These are phyloP conservation scores for Misgurnus anguillicaudatus DNA, from an alignment of 2,113 vertebrate species.

Conservation along the genomic window DNA sequence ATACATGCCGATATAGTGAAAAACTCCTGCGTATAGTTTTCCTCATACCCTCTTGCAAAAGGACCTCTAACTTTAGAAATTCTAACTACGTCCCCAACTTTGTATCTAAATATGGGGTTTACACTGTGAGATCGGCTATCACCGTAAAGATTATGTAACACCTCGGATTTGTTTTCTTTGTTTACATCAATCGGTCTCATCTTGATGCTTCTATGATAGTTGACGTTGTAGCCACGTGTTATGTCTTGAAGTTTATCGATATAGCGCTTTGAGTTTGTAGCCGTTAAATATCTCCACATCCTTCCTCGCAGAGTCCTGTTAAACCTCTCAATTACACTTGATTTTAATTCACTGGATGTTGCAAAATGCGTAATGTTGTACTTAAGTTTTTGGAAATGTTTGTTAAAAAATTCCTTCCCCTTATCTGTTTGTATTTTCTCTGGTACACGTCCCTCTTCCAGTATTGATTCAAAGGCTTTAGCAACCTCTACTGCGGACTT, in stretches of 20 bases:
- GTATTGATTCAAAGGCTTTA: constrained; percentile 5
- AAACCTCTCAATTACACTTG: neutral
- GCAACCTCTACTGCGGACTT: neutral
- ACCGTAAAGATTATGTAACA: neutral
- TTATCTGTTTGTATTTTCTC: neutral
- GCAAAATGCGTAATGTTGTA: constrained; percentile 5
- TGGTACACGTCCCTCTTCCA: neutral
- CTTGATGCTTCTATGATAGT: neutral
- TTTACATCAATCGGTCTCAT: neutral
- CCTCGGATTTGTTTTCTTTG: neutral
- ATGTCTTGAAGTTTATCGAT: constrained; percentile 4
- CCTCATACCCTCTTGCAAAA: constrained; percentile 9
- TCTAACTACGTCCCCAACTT: neutral
- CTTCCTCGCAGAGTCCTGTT: neutral
- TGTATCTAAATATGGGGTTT: neutral
- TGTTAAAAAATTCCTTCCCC: neutral
- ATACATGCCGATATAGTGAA: neutral
- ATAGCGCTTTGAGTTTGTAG: neutral
- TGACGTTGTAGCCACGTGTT: neutral
- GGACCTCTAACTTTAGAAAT: neutral
- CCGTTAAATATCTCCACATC: neutral
- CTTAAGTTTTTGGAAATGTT: neutral
- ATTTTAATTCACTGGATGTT: neutral
- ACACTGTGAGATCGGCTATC: too few relatives aligned
- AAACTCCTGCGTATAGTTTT: constrained; percentile 24